phyloP scores from a whole-genome alignment of 1,140 invertebrate genomes.

The Whitmania pigra region DNA sequence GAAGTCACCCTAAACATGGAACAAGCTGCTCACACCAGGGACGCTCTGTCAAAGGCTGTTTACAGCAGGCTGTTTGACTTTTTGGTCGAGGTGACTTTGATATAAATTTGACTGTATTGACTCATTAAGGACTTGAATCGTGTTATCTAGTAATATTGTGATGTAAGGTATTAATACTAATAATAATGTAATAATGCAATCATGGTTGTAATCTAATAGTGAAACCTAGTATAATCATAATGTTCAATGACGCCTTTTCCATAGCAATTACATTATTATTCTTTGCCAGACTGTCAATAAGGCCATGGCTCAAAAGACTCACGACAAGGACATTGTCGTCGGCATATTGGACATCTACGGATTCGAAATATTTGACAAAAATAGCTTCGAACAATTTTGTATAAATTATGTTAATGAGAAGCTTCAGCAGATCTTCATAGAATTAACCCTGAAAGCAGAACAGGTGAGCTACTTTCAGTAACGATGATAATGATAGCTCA shows the following conservation, averaged over 20 bases:
- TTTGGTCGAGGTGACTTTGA: conserved; percentile 50
- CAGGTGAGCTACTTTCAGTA: conserved; percentile 30
- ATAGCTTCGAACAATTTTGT: conserved; percentile 73
- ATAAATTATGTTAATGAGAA: conserved; percentile 87
- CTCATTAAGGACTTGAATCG: too few species aligned
- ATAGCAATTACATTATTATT: background rate
- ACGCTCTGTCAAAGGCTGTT: conserved; percentile 58
- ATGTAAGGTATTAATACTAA: too few species aligned
- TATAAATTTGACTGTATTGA: conserved; percentile 13
- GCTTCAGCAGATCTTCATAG: conserved; percentile 66
- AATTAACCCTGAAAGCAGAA: conserved; percentile 60
- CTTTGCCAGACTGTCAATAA: conserved; percentile 49
- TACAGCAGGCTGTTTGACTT: conserved; percentile 59
- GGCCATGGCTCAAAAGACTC: conserved; percentile 50
- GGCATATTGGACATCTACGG: conserved; percentile 58
- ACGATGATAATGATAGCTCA: background rate
- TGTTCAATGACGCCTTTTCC: background rate
- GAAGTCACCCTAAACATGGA: conserved; percentile 54
- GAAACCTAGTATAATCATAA: too few species aligned
- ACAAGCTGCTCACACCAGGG: conserved; percentile 55
- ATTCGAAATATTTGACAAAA: conserved; percentile 55
- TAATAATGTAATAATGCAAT: too few species aligned
- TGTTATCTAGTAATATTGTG: too few species aligned
- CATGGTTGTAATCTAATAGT: too few species aligned
- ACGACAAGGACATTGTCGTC: conserved; percentile 45